Conservation (phyloP, 1,140 invertebrate species). For the Gerris buenoi region DNA sequence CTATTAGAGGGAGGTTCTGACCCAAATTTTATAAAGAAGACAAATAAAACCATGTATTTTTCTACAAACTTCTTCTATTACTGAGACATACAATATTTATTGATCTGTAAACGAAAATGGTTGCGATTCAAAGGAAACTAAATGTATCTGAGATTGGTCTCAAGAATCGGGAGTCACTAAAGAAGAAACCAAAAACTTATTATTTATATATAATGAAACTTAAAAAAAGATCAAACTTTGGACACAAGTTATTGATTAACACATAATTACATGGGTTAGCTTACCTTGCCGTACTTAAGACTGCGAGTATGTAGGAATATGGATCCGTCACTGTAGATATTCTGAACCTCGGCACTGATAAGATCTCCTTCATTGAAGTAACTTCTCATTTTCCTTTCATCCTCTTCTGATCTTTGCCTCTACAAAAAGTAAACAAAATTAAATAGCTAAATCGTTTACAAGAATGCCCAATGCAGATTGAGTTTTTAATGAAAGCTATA, state of each 20-base stretch:
- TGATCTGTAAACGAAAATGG: no score
- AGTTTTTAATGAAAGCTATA: no score
- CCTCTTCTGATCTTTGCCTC: constrained; percentile 82
- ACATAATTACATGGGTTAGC: neutral
- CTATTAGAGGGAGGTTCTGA: no score
- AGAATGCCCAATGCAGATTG: no score
- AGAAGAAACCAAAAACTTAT: neutral
- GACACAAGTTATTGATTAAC: neutral
- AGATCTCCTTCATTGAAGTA: constrained; percentile 92
- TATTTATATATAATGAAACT: constrained; percentile 8
- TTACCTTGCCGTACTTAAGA: constrained; percentile 90
- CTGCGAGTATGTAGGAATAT: constrained; percentile 88
- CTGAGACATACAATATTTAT: no score
- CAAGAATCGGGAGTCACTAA: neutral
- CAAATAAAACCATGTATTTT: no score
- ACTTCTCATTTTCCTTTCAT: constrained; percentile 92
- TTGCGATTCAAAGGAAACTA: neutral
- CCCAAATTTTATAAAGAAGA: no score
- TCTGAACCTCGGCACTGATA: constrained; percentile 94
- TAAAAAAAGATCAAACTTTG: neutral
- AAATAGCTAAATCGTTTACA: no score
- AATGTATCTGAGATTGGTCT: neutral
- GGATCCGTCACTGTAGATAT: constrained; percentile 67
- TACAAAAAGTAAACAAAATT: no score
- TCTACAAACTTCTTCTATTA: no score